Evolutionary conservation across 2,113 vertebrate species (phyloP).

Genomic region (Macquaria ambigua): DNA sequence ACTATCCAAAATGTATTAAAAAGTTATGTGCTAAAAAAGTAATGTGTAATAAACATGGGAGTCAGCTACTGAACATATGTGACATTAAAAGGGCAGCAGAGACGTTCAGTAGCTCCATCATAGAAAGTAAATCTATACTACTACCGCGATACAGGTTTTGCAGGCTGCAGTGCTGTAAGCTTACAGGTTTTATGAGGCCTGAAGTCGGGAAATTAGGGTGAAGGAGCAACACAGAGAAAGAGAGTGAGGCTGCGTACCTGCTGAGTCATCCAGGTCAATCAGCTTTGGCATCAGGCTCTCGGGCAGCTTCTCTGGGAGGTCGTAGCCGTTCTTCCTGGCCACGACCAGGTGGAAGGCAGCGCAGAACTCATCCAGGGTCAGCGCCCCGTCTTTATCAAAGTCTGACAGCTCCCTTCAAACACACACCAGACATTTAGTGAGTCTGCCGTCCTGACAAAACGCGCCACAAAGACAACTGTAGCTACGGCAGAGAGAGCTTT

Average conservation of each 20-base stretch:
- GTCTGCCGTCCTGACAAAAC: not conserved
- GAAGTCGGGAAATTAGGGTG: not conserved
- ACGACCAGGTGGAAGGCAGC: conserved; percentile 99
- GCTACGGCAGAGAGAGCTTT: not conserved
- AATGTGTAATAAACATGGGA: not conserved
- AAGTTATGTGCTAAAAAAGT: not conserved
- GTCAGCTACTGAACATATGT: not conserved
- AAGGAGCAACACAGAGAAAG: not conserved
- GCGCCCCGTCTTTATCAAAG: conserved; percentile 98
- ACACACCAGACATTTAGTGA: conserved; percentile 10
- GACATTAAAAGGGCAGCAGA: conserved; percentile 1
- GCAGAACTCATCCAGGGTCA: conserved; percentile 98
- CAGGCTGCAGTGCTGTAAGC: conserved; percentile 1
- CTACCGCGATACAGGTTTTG: not conserved
- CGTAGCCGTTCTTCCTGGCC: conserved; percentile 98
- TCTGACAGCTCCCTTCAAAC: conserved; percentile 95
- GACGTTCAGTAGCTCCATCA: not conserved
- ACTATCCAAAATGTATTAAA: not conserved
- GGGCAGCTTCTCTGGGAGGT: conserved; percentile 97
- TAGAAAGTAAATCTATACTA: not conserved
- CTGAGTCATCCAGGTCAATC: conserved; percentile 97
- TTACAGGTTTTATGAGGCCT: conserved; percentile 6
- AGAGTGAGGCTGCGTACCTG: conserved; percentile 83
- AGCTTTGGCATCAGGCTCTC: conserved; percentile 99
- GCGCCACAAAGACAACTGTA: no score